These are phyloP conservation scores for Torymus auratus DNA, from an alignment of 2,888 invertebrate species.

Conservation along the genomic window DNA sequence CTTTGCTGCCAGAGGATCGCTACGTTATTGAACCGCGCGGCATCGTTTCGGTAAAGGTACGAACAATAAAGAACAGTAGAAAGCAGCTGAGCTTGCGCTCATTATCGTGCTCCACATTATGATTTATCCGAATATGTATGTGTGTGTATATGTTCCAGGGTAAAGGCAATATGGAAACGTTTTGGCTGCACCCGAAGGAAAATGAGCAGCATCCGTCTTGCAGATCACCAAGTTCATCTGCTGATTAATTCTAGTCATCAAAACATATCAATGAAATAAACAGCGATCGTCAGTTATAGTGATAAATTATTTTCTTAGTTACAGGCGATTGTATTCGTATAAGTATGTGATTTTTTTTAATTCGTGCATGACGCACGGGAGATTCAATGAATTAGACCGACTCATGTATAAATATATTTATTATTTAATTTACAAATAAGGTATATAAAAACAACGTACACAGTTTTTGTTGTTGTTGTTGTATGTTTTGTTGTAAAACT, in stretches of 20 bases:
- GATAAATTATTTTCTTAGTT: background rate
- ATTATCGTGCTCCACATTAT: background rate
- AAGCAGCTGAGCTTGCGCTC: background rate
- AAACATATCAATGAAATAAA: background rate
- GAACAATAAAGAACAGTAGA: conserved; percentile 20
- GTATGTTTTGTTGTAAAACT: background rate
- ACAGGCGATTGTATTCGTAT: too few relatives aligned
- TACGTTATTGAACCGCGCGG: conserved; percentile 86
- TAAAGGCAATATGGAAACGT: conserved; percentile 93
- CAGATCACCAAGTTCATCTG: background rate
- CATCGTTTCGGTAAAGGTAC: conserved; percentile 87
- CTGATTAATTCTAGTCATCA: conserved; percentile 44
- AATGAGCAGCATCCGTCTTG: background rate
- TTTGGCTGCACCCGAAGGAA: conserved; percentile 84
- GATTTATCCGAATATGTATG: background rate
- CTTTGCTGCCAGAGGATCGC: conserved; percentile 81
- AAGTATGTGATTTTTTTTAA: background rate
- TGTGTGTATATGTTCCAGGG: conserved; percentile 79
- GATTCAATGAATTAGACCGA: too few relatives aligned
- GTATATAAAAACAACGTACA: too few relatives aligned
- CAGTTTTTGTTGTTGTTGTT: background rate
- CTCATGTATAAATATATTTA: conserved; percentile 13
- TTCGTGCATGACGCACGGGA: too few relatives aligned
- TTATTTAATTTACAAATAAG: conserved; percentile 5
- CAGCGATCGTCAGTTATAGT: background rate